phyloP scores from a whole-genome alignment of 2,113 vertebrate species.

The Baryphthengus martii region DNA sequence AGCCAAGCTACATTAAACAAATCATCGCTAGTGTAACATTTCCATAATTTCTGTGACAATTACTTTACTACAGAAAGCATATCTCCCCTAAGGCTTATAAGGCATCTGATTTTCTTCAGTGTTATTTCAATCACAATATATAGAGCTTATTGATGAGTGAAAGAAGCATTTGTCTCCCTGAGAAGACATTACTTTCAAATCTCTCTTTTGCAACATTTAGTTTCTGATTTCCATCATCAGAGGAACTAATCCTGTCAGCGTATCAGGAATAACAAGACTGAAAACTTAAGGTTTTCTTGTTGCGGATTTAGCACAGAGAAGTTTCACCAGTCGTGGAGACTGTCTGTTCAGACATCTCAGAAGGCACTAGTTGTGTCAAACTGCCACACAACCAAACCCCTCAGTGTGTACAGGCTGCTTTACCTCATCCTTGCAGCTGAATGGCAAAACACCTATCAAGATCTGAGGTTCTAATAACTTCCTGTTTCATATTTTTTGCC shows the following conservation, averaged over 20 bases:
- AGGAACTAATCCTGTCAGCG: constrained; percentile 9
- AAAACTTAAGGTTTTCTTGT: not conserved
- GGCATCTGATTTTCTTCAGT: constrained; percentile 52
- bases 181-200: constrained; percentile 41
- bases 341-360: not conserved
- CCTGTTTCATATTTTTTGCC: not conserved
- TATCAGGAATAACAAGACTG: not conserved
- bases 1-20: constrained; percentile 59
- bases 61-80: constrained; percentile 52
- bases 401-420: not conserved
- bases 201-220: not conserved
- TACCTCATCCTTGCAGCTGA: not conserved
- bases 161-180: constrained; percentile 40
- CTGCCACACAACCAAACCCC: not conserved
- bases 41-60: constrained; percentile 65
- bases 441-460: not conserved
- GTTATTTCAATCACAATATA: constrained; percentile 33
- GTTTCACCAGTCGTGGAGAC: not conserved
- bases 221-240: constrained; percentile 33
- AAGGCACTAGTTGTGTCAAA: not conserved
- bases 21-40: constrained; percentile 59
- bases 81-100: constrained; percentile 58
- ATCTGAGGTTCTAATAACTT: not conserved
- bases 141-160: constrained; percentile 34
- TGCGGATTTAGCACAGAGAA: not conserved